A percentile compares a stretch with the other conserved stretches of the same genome.
Evolutionary conservation across 2,113 vertebrate genomes (phyloP).

Genomic region (Tachysurus vachellii): DNA sequence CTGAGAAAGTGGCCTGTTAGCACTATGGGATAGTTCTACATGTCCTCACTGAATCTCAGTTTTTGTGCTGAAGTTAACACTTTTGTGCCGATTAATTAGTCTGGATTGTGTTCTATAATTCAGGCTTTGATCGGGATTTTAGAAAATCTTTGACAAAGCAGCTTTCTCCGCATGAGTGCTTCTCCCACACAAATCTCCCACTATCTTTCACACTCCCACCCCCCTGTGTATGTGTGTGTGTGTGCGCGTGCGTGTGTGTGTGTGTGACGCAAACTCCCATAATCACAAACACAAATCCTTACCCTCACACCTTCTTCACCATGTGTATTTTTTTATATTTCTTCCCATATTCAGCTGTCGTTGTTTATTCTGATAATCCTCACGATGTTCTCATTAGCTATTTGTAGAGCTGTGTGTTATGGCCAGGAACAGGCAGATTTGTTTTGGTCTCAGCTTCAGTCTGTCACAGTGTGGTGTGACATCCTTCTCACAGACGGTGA

Average conservation of each 20-base stretch:
- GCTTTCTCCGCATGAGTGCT: conserved; percentile 20
- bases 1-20: conserved; percentile 18
- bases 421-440: conserved; percentile 38
- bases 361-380: conserved; percentile 58
- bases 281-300: conserved; percentile 23
- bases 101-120: conserved; percentile 45
- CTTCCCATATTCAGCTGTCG: conserved; percentile 21
- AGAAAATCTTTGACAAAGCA: conserved; percentile 38
- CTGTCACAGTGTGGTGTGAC: conserved; percentile 21
- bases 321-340: conserved; percentile 46
- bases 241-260: conserved; percentile 19
- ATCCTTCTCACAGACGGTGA: conserved; percentile 41
- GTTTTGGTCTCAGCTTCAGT: conserved; percentile 11
- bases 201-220: neutral
- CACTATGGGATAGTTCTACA: conserved; percentile 33
- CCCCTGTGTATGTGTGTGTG: neutral
- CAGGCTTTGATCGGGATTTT: conserved; percentile 52
- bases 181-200: neutral
- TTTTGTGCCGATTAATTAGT: conserved; percentile 54
- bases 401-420: conserved; percentile 30
- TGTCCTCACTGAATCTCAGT: conserved; percentile 50
- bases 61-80: conserved; percentile 54
- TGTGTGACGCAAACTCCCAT: conserved; percentile 37
- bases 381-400: conserved; percentile 51
- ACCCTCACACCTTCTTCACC: conserved; percentile 37